Percentiles rank a stretch among this genome's conserved stretches.
phyloP scores from a whole-genome alignment of 2,797 vertebrate genomes.

The Syndactyla subalaris region DNA sequence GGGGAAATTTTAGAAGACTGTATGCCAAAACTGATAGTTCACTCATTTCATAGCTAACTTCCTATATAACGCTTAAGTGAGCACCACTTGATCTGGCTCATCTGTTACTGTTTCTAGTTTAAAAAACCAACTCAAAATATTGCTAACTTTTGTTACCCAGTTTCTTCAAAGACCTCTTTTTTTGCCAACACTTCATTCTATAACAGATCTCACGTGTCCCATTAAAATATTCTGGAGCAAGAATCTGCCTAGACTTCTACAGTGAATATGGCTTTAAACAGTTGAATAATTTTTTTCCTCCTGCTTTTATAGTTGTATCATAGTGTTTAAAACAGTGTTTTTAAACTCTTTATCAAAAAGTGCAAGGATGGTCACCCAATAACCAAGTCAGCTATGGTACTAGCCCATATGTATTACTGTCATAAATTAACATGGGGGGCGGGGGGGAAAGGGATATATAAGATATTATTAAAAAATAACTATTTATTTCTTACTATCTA shows the following conservation, averaged over 20 bases:
- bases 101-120: not conserved
- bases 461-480: not conserved
- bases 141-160: not conserved
- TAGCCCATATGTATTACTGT: not conserved
- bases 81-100: not conserved
- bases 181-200: not conserved
- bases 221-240: not conserved
- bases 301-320: not conserved
- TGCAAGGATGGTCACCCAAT: not conserved
- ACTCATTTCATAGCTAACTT: not conserved
- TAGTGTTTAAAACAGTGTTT: not conserved
- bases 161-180: not conserved
- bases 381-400: not conserved
- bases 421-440: not conserved
- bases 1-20: not conserved
- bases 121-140: accelerated
- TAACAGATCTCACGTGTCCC: not conserved
- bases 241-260: not conserved
- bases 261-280: not conserved
- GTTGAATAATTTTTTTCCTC: not conserved
- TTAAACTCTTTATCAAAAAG: not conserved
- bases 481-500: not conserved
- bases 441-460: not conserved
- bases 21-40: not conserved
- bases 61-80: not conserved